These are phyloP conservation scores for Helicoverpa assulta DNA, from an alignment of 2,888 invertebrate genomes.

Conservation along the genomic window DNA sequence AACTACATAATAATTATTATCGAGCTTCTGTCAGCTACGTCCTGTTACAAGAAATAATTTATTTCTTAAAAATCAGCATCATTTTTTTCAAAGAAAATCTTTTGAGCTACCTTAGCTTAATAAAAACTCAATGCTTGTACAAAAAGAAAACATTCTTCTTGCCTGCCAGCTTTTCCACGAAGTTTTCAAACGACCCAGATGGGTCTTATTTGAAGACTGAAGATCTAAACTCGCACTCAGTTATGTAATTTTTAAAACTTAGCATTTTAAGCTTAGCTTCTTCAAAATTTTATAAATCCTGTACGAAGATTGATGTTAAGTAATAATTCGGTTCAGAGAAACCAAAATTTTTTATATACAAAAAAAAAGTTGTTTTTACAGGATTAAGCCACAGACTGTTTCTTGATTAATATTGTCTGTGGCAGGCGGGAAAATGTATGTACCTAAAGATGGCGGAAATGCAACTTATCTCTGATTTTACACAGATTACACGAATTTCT, in stretches of 20 bases:
- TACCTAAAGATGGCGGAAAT: neutral
- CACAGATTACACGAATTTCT: no score
- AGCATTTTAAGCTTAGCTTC: neutral
- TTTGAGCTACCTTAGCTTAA: neutral
- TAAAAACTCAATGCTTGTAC: neutral
- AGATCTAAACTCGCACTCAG: neutral
- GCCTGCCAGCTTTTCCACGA: neutral
- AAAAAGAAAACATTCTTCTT: constrained; percentile 5
- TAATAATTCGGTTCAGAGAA: no score
- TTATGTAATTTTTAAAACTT: neutral
- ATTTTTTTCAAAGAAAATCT: neutral
- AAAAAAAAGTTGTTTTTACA: no score
- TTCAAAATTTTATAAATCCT: neutral
- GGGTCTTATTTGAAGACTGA: neutral
- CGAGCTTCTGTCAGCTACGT: neutral
- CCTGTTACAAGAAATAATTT: neutral
- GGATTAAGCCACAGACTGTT: no score
- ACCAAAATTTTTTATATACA: no score
- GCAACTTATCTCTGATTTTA: neutral
- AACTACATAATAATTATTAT: no score
- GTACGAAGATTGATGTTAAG: no score
- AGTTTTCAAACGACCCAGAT: neutral
- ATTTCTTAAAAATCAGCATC: neutral
- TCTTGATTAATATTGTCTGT: neutral
- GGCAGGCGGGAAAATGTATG: neutral